Evolutionary conservation across 2,113 vertebrate species (phyloP).

Genomic region (Oceanites oceanicus): DNA sequence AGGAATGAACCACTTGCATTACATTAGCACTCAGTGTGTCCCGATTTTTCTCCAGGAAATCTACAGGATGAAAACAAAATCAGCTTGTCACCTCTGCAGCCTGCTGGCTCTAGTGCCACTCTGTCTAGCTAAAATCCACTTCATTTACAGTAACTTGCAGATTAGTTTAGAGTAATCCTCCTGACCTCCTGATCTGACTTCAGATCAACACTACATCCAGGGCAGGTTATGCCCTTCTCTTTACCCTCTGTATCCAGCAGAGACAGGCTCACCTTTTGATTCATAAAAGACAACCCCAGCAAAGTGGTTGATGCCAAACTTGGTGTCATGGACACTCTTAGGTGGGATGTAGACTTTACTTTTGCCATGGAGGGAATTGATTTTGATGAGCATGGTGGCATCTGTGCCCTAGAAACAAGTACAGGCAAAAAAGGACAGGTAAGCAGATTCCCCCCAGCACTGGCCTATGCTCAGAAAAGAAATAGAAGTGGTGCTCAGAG

Average conservation of each 20-base stretch:
- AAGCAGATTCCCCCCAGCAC: not conserved
- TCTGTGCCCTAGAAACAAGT: slow-evolving; percentile 87
- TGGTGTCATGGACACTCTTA: slow-evolving; percentile 82
- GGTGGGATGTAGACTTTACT: slow-evolving; percentile 84
- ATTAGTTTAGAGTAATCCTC: slow-evolving; percentile 26
- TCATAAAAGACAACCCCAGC: slow-evolving; percentile 91
- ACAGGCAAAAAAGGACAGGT: not conserved
- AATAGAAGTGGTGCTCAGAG: not conserved
- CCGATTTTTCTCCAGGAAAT: slow-evolving; percentile 96
- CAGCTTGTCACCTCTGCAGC: not conserved
- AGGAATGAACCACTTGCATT: slow-evolving; percentile 84
- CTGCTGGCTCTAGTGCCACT: not conserved
- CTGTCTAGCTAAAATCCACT: not conserved
- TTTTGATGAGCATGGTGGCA: slow-evolving; percentile 86
- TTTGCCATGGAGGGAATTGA: slow-evolving; percentile 82
- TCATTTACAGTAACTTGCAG: slow-evolving; percentile 11
- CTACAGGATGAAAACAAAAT: slow-evolving; percentile 64
- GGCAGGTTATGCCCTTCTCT: not conserved
- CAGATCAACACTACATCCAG: not conserved
- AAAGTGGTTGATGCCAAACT: slow-evolving; percentile 92
- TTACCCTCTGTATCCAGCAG: not conserved
- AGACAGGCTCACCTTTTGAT: slow-evolving; percentile 80
- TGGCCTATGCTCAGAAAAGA: not conserved
- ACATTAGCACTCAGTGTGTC: slow-evolving; percentile 86
- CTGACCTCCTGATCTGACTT: not conserved